Base-by-base conservation (phyloP, 2,888 invertebrate genomes). In the Microplitis deprimator region DNA sequence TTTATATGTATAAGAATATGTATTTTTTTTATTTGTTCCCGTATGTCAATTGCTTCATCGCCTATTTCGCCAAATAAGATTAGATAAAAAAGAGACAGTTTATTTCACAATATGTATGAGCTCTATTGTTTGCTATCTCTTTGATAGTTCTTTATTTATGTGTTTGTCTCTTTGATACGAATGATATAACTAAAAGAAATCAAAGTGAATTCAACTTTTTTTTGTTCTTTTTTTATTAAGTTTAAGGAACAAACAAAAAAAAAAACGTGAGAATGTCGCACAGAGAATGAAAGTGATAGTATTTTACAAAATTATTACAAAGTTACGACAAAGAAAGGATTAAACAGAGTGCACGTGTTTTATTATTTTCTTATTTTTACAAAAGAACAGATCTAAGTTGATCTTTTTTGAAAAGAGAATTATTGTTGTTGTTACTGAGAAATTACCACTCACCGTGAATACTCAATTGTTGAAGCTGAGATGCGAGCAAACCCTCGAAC, bases 401-500 rank as follows among this genome's bases (percentile, higher is more conserved):
- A 13, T 50, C 50, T 50, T 50, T 50, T 50, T 50, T 50, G 13
- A 50, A 29, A 50, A 50, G 13, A 50, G 13, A 50, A 62, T 62
- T 62, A 16, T 62, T 17, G 20, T 62, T 62, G 20, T 62, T 62
- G 62, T 16, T 62, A n/a, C 62, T 4, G 62, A 62, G 20, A 62
- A 62, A 62, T 62, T 17, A 62, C 62, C n/a, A 62, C 62, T 62
- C 62, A 62, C 62, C 17, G 62, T 17, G 62, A 62, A 62, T 62
- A 62, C 16, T 62, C 62, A 62, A 62, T 62, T 62, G 16, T 62
- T 62, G 13, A 62, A 62, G 17, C 13, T 50, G 50, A 50, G 50
- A 50, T 50, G 50, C 62, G 62, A 62, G 62, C 16, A 62, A 16
- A 50, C 50, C 50, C 50, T 62, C 62, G 69, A 82, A 76, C 79